Evolutionary conservation across 2,888 invertebrate genomes (phyloP), one percentile per base, ranked within the genome.

Genomic region (Sisyra nigra): DNA sequence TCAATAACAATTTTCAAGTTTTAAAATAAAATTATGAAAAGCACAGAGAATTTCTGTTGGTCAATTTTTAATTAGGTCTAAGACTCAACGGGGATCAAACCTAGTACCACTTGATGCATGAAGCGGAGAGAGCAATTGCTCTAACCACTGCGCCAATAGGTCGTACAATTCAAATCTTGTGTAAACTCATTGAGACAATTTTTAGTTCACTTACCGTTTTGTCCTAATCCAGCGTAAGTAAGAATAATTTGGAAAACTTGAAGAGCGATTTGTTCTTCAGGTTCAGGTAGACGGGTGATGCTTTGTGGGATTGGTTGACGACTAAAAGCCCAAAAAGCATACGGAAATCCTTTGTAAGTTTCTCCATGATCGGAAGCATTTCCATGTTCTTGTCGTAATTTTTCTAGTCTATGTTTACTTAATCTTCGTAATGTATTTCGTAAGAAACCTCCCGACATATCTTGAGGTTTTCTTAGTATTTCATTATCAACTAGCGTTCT

Each of bases 301-400:
- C 85, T 84, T 62, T 91, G 89, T 2, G 80, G 74, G 44, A 92
- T 65, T 6, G 76, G 71, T 47, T 80, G 74, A 49, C 89, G 76
- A 54, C 83, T 81, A 66, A 92, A 94, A 34, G 88, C 82, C 93
- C 93, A 94, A 66, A 82, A 91, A 14, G 75, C 78, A 48, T 85
- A 77, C 8, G 84, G 80, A 62, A 83, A 89, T 42, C 85, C 84
- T 62, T 88, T 88, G 63, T 88, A 88, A 34, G 80, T 79, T 63
- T 89, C 88, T 14, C 84, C 82, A 43, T 80, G 77, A 47, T 79
- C 76, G 0, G 67, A 67, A 15, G 68, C 62, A 44, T 66, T 71
- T 3, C 76, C 74, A 53, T 76, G 74, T 52, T 80, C 79, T 47
- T 75, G 71, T 45, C 80, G 65, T 33, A 81, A 59, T 57, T 84